Evolutionary conservation across 2,888 invertebrate species (phyloP), one percentile per base, ranked within the genome.

Genomic region (Lysandra bellargus): DNA sequence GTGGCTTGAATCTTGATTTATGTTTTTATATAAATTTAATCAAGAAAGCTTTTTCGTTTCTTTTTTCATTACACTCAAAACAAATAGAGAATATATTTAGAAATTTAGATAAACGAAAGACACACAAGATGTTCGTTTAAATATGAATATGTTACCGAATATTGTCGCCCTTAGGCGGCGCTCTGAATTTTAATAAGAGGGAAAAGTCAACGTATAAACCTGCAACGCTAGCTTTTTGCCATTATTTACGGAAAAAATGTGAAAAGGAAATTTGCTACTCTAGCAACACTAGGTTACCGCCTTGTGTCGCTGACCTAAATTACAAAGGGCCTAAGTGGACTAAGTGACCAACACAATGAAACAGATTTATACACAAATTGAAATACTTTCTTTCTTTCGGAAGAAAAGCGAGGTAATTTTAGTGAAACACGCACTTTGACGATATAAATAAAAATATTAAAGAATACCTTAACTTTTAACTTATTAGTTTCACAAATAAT

Each of bases 71-170:
- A 33, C 1, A 69, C 5, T 69, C 17, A 69, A 69, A 69, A 69
- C 37, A 37, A 69, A 69, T 69, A 33, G 14, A 37, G 7, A 69
- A 69, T 12, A 69, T 69, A 69, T 69, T 69, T 69, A 69, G 69
- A 69, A 69, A 14, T 69, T 69, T 69, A 69, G 14, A 69, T 69
- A 69, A 69, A 69, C 69, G 33, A 69, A 69, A 79, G 78, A 72
- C 73, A 49, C 64, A 49, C 60, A 78, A 79, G 80, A 80, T 80
- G 81, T 78, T 69, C 49, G 78, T 76, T 81, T 80, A 79, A 79
- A 80, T 80, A 80, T 78, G 79, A 81, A 80, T 81, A 80, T 69
- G 78, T 75, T 73, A 78, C 80, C 76, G 77, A 79, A 80, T 79
- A 76, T 76, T 76, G 76, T 33, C 76, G 49, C 76, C 76, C 76